A percentile compares a stretch with the other conserved stretches of the same genome.
These are phyloP conservation scores for Triplophysa rosa DNA, from an alignment of 2,113 vertebrate species.

Conservation along the genomic window DNA sequence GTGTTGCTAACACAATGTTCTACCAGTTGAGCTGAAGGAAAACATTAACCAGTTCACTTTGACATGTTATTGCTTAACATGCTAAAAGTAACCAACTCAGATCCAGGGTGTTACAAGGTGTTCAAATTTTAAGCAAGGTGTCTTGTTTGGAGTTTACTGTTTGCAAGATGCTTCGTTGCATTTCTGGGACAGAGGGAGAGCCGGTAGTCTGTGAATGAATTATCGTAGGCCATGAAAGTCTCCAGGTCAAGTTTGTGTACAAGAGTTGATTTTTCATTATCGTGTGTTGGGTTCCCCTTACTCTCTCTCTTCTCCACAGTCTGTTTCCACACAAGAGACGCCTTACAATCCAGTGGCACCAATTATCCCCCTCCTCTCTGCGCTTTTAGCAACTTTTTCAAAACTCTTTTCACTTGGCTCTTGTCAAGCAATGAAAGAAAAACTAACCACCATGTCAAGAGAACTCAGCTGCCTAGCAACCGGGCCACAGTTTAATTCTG, in stretches of 20 bases:
- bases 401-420: constrained; percentile 99
- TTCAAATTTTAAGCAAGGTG: background rate
- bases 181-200: background rate
- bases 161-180: background rate
- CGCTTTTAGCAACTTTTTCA: constrained; percentile 99
- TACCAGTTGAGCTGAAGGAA: too few relatives aligned
- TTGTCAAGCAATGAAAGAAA: constrained; percentile 99
- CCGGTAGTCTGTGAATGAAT: constrained; percentile 70
- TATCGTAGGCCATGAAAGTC: constrained; percentile 83
- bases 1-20: too few relatives aligned
- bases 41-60: background rate
- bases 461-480: constrained; percentile 99
- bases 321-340: constrained; percentile 92
- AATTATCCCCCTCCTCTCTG: constrained; percentile 98
- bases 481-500: constrained; percentile 96
- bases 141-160: background rate
- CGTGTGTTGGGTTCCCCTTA: constrained; percentile 72
- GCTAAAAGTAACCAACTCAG: background rate
- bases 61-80: background rate
- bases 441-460: constrained; percentile 99
- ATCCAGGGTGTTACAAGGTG: background rate
- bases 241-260: constrained; percentile 99
- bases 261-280: constrained; percentile 93
- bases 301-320: constrained; percentile 77
- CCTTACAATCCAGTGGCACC: constrained; percentile 89